phyloP scores from a whole-genome alignment of 2,113 vertebrate species.

The Chaenocephalus aceratus region DNA sequence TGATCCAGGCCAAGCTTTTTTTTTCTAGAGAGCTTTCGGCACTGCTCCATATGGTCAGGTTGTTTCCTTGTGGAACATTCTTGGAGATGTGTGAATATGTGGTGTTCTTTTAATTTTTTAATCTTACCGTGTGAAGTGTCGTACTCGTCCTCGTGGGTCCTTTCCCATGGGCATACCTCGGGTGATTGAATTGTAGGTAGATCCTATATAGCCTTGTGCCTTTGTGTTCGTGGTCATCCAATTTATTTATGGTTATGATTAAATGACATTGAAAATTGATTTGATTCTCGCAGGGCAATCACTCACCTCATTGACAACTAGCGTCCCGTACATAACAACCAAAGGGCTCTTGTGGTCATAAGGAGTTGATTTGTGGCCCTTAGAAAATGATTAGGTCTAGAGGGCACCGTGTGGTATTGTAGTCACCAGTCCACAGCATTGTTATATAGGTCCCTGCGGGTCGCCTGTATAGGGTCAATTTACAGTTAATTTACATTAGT shows the following conservation, averaged over 20 bases:
- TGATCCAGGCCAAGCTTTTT: conserved; percentile 44
- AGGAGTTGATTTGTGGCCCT: conserved; percentile 71
- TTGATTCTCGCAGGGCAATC: conserved; percentile 57
- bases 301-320: conserved; percentile 62
- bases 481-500: conserved; percentile 46
- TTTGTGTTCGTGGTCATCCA: conserved; percentile 53
- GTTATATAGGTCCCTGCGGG: conserved; percentile 54
- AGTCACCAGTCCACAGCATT: conserved; percentile 50
- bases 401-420: conserved; percentile 52
- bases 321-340: conserved; percentile 64
- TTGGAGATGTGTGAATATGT: not conserved
- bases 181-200: conserved; percentile 55
- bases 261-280: conserved; percentile 73
- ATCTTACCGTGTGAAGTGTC: not conserved
- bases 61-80: not conserved
- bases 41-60: not conserved
- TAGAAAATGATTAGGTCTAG: conserved; percentile 65
- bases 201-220: conserved; percentile 25
- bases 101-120: conserved; percentile 7
- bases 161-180: conserved; percentile 14
- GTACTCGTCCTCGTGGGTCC: conserved; percentile 16
- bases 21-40: conserved; percentile 18
- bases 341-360: conserved; percentile 55
- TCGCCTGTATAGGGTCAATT: conserved; percentile 36
- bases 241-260: conserved; percentile 72